Evolutionary conservation across 2,113 vertebrate species (phyloP), one percentile per base, ranked within the genome.

Genomic region (Lichenostomus cassidix): DNA sequence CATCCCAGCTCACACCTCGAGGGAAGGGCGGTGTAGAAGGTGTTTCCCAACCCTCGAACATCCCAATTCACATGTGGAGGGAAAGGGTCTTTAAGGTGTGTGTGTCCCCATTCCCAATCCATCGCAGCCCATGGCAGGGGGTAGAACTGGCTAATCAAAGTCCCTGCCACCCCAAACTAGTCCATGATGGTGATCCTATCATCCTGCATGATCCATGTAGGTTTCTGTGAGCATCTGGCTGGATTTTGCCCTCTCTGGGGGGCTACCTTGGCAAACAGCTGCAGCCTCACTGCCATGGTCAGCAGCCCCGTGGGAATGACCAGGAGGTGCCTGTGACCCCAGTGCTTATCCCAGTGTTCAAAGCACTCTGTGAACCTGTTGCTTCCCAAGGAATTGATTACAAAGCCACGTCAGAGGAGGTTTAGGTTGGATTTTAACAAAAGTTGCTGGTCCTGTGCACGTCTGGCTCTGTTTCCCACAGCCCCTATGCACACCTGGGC

Each of bases 251-350:
- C 2, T 24, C 2, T 7, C 5, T 22, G 2, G 17, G 28, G 42
- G n/a, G 33, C 52, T 31, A 8, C 42, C 46, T 20, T 18, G 68
- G 25, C 31, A 52, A 4, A 7, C 15, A 59, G 50, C 35, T 14
- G 31, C 16, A 35, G 25, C 50, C 47, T 14, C 33, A 0, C 9
- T 28, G 52, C 29, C 13, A 19, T 7, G 50, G 11, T 13, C 56
- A 49, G 15, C 74, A 75, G 9, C 44, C 22, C 3, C 7, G 1
- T n/a, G 22, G 35, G 9, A 47, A 44, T 35, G 21, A 41, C 14
- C 18, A 15, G n/a, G 42, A 22, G 15, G 2, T 22, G 22, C 47
- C 78, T 7, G 0, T 1, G 12, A 21, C 11, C 21, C 9, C 13
- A 28, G 11, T 7, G 13, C 53, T 44, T 27, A 8, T 21, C 74